phyloP scores from a whole-genome alignment of 2,888 invertebrate species.

The Esperia sulphurella region DNA sequence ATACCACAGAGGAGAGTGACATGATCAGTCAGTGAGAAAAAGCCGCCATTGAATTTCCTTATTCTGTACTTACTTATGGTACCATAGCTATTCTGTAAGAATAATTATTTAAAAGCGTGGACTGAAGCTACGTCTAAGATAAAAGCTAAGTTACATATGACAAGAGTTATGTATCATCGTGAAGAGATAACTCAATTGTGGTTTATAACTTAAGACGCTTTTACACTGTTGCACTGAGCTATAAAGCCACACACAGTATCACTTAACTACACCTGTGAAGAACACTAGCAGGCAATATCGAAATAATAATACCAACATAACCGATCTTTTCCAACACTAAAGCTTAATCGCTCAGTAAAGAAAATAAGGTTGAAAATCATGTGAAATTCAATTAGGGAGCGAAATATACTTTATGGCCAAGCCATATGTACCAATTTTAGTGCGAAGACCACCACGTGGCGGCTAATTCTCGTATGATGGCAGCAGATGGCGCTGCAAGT shows the following conservation, averaged over 20 bases:
- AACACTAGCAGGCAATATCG: constrained; percentile 2
- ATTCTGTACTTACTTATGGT: too few species aligned
- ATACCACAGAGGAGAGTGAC: too few species aligned
- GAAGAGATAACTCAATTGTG: not conserved
- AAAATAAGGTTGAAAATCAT: not conserved
- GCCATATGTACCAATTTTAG: constrained; percentile 29
- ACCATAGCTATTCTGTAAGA: too few species aligned
- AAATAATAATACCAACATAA: not conserved
- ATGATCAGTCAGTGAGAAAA: too few species aligned
- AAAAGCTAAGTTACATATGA: too few species aligned
- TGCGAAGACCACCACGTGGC: constrained; percentile 44
- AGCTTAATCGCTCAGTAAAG: not conserved
- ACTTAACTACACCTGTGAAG: constrained; percentile 3
- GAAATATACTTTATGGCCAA: not conserved
- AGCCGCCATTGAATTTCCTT: too few species aligned
- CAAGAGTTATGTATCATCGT: too few species aligned
- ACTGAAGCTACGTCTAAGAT: too few species aligned
- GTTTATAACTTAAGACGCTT: not conserved
- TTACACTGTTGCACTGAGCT: not conserved
- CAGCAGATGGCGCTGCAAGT: constrained; percentile 59
- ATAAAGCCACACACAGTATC: constrained; percentile 2
- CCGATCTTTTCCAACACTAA: not conserved
- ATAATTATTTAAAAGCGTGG: too few species aligned
- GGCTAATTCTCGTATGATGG: constrained; percentile 58
- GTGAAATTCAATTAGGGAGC: not conserved